Conservation (phyloP, 2,888 invertebrate genomes). For the Brenthis hecate region DNA sequence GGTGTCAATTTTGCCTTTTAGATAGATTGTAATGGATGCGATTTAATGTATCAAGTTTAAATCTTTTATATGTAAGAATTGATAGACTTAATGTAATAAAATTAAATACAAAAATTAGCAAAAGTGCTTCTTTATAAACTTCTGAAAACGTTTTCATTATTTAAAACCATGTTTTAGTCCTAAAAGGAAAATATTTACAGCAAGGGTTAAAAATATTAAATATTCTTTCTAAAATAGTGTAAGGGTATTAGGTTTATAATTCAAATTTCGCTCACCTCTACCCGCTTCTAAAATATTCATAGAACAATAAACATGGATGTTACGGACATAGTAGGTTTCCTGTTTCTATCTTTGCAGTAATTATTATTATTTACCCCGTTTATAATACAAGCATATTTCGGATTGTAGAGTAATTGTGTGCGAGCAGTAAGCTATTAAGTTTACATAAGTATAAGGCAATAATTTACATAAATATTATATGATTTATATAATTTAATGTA, state of each 20-base stretch:
- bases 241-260: slow-evolving; percentile 36
- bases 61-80: background rate
- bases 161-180: too few species aligned
- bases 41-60: background rate
- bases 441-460: too few species aligned
- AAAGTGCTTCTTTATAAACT: too few species aligned
- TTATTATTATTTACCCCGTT: slow-evolving; percentile 23
- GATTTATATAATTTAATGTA: too few species aligned
- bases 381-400: background rate
- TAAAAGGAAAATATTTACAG: too few species aligned
- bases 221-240: slow-evolving; percentile 19
- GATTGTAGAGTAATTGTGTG: too few species aligned
- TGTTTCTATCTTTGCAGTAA: slow-evolving; percentile 28
- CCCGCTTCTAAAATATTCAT: slow-evolving; percentile 55
- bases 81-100: background rate
- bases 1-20: background rate
- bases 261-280: slow-evolving; percentile 48
- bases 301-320: slow-evolving; percentile 43
- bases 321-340: slow-evolving; percentile 39
- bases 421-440: too few species aligned
- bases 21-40: background rate
- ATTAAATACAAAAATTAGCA: too few species aligned
- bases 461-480: too few species aligned
- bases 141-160: too few species aligned
- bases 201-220: slow-evolving; percentile 11